These are phyloP conservation scores for Stenotaenia linearis DNA, from an alignment of 2,888 invertebrate species.

Conservation along the genomic window DNA sequence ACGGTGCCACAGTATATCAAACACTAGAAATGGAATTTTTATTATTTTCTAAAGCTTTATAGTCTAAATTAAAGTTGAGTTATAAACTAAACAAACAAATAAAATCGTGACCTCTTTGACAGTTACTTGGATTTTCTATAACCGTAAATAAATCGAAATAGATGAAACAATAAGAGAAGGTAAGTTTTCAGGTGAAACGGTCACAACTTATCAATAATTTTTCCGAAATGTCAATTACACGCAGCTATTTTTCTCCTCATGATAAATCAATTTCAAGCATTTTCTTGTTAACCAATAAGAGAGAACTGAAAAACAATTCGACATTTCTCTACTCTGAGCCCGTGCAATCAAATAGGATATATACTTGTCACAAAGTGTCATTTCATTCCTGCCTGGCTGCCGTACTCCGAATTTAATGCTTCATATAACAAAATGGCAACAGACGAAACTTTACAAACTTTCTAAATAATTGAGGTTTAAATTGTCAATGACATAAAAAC, in stretches of 20 bases:
- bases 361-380: background rate
- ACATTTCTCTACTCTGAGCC: background rate
- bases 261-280: background rate
- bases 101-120: background rate
- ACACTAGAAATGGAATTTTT: too few relatives aligned
- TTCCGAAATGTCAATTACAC: background rate
- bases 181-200: background rate
- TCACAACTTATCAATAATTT: background rate
- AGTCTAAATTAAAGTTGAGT: too few relatives aligned
- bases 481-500: too few relatives aligned
- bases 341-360: background rate
- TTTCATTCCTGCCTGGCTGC: background rate
- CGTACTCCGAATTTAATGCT: background rate
- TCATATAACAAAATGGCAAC: background rate
- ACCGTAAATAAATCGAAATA: background rate
- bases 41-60: too few relatives aligned
- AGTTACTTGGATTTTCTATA: background rate
- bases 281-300: background rate
- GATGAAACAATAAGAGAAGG: background rate
- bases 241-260: background rate
- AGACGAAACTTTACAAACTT: too few relatives aligned
- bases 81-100: background rate
- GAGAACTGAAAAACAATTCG: background rate
- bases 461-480: too few relatives aligned
- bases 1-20: too few relatives aligned